Evolutionary conservation across 2,888 invertebrate genomes (phyloP).

Genomic region (Nysson spinosus): DNA sequence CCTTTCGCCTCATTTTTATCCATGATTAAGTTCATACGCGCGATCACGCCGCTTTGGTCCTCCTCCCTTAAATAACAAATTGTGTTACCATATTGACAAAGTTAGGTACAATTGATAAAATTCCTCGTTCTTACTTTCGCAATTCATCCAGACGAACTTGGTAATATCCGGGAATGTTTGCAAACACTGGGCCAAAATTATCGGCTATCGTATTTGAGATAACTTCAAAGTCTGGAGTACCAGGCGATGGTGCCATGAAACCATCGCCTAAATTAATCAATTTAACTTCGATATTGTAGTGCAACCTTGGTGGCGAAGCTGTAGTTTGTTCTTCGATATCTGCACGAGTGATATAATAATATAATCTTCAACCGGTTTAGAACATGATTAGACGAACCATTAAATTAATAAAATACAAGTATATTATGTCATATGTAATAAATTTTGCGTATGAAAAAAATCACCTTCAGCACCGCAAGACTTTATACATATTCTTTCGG

Average conservation of each 20-base stretch:
- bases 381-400: neutral
- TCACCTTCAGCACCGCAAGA: slow-evolving; percentile 86
- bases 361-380: too few relatives aligned
- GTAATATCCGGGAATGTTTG: slow-evolving; percentile 85
- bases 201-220: slow-evolving; percentile 83
- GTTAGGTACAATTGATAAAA: neutral
- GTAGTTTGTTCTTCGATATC: slow-evolving; percentile 81
- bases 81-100: neutral
- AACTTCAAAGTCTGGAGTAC: slow-evolving; percentile 85
- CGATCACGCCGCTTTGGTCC: slow-evolving; percentile 84
- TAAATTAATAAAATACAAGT: slow-evolving; percentile 3
- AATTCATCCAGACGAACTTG: slow-evolving; percentile 85
- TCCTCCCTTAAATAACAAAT: slow-evolving; percentile 48
- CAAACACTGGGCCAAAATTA: slow-evolving; percentile 82
- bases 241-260: slow-evolving; percentile 85
- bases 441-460: neutral
- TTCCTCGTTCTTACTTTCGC: slow-evolving; percentile 78
- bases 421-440: too few relatives aligned
- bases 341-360: too few relatives aligned
- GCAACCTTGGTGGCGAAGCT: slow-evolving; percentile 82
- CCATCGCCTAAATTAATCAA: slow-evolving; percentile 87
- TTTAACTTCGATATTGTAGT: slow-evolving; percentile 86
- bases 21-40: slow-evolving; percentile 86
- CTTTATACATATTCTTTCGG: slow-evolving; percentile 88
- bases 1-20: slow-evolving; percentile 80